Percentiles rank a stretch among this genome's conserved stretches.
These are phyloP conservation scores for Sarcophilus harrisii DNA, from an alignment of 2,797 vertebrate species.

Conservation along the genomic window DNA sequence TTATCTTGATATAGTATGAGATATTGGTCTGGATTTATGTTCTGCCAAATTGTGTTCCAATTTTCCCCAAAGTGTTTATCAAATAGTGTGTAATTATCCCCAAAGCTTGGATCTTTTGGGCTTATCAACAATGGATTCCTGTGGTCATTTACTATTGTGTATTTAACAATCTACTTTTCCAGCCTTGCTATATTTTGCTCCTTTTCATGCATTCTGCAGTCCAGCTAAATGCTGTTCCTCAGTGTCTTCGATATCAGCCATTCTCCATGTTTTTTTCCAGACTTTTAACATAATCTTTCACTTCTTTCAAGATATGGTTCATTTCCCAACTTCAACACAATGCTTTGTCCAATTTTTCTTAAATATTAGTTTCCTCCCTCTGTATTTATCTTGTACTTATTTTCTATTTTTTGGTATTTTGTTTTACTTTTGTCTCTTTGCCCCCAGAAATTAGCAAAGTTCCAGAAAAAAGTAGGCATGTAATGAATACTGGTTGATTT, in stretches of 20 bases:
- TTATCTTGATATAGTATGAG: neutral
- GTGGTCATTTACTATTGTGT: neutral
- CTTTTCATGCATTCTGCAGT: neutral
- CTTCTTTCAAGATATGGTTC: neutral
- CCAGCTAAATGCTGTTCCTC: neutral
- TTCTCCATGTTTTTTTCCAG: neutral
- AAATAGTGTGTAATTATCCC: neutral
- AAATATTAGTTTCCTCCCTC: neutral
- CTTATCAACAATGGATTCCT: neutral
- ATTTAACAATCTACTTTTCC: neutral
- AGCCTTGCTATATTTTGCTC: neutral
- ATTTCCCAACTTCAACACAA: neutral
- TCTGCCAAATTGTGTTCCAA: neutral
- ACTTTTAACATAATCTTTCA: neutral
- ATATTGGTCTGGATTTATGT: neutral
- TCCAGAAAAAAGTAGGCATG: neutral
- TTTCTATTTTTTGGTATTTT: neutral
- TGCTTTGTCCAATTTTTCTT: neutral
- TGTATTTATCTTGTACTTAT: neutral
- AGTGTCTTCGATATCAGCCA: neutral
- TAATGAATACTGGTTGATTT: neutral
- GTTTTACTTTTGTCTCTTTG: neutral
- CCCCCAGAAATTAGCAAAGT: slow-evolving; percentile 3
- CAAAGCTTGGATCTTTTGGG: neutral
- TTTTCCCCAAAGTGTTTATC: neutral